Conservation (phyloP, 2,888 invertebrate species). For the Cacoxenus indagator region DNA sequence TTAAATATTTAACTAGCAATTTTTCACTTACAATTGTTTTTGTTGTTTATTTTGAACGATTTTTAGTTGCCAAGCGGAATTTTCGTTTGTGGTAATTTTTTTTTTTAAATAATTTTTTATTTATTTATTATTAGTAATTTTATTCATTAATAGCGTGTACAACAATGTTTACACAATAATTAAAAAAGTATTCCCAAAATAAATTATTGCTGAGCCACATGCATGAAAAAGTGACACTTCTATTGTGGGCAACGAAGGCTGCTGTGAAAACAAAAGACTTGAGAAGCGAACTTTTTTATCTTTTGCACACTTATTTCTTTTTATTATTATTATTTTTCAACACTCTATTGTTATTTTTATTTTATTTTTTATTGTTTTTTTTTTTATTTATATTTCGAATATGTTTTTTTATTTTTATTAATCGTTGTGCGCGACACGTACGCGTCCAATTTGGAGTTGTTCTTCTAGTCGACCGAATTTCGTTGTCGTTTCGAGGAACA, state of each 20-base stretch:
- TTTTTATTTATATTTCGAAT: constrained; percentile 16
- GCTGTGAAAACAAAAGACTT: constrained; percentile 57
- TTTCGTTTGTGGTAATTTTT: constrained; percentile 41
- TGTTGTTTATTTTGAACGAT: not conserved
- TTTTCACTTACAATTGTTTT: constrained; percentile 50
- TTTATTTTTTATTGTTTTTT: constrained; percentile 1
- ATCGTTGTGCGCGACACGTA: constrained; percentile 15
- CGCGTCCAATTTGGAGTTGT: not conserved
- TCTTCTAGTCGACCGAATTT: too few relatives aligned
- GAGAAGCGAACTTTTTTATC: constrained; percentile 49
- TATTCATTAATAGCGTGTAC: constrained; percentile 13
- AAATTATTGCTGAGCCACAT: not conserved
- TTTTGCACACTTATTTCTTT: constrained; percentile 17
- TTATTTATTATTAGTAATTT: constrained; percentile 5
- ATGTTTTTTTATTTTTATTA: constrained; percentile 26
- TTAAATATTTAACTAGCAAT: constrained; percentile 49
- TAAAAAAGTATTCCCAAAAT: constrained; percentile 5
- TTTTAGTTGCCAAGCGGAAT: constrained; percentile 21
- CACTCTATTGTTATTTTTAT: constrained; percentile 25
- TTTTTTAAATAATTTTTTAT: constrained; percentile 32
- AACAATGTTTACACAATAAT: constrained; percentile 15
- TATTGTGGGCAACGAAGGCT: not conserved
- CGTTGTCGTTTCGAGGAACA: constrained; percentile 23
- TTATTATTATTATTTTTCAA: constrained; percentile 22
- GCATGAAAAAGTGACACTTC: not conserved